Base-by-base conservation (phyloP, 2,113 vertebrate genomes). In the Brachionichthys hirsutus region DNA sequence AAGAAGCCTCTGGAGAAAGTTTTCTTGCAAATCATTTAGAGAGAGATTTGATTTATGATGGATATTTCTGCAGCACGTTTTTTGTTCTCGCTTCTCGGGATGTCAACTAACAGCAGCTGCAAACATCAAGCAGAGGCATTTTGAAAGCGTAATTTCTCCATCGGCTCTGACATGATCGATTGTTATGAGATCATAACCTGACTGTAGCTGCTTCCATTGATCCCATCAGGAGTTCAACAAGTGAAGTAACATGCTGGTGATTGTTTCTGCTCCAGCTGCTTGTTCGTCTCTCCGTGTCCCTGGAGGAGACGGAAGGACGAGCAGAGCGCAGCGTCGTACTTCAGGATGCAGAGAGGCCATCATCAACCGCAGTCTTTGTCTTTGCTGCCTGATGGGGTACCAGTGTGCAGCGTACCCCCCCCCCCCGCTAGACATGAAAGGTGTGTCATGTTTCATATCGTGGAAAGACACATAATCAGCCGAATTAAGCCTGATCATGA, bases 361-460 rank as follows among this genome's bases (percentile, higher is more conserved):
- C 78, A 78, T 67, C 63, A 62, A 55, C 16, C 2, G 46, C 7
- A 55, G 24, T 61, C 76, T 52, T 61, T 70, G 62, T 40, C 66
- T 52, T 9, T 20, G 20, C 45, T 62, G 62, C 84, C 79, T 78
- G 79, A 84, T 30, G 24, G 24, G 24, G 24, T 30, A 30, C 24
- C 24, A 30, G 24, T 30, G 24, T 30, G 24, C 24, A 30, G 24
- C 24, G 24, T 3, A 30, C 8, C 24, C 24, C 24, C 24, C 24
- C 24, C 1, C 86, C 77, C 62, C n/a, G n/a, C n/a, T n/a, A 73
- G 64, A 80, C 71, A 76, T 78, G 63, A 73, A 78, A 81, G 56
- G 52, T 63, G 54, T 67, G 60, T 60, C 45, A 16, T 15, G 53
- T 60, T 55, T 73, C 55, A 14, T 46, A 59, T n/a, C 30, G 43